Base-by-base conservation (phyloP, 1,140 invertebrate genomes). In the Ostrea denselamellosa region DNA sequence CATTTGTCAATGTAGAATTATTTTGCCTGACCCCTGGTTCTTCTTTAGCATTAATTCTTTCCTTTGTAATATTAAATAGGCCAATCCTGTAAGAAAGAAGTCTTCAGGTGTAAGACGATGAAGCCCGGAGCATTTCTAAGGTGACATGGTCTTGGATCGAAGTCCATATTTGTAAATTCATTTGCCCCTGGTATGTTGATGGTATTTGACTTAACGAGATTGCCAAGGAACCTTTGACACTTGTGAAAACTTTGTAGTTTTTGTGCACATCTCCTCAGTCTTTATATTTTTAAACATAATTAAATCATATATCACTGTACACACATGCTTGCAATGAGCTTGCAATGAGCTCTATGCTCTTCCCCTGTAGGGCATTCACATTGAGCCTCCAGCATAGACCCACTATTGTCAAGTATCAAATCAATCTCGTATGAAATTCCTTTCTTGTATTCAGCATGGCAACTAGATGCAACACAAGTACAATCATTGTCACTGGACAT, bases 371-470 rank as follows among this genome's bases (percentile, higher is more conserved):
- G n/a, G n/a, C n/a, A n/a, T n/a, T n/a, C n/a, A n/a, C n/a, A n/a
- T n/a, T n/a, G n/a, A n/a, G n/a, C n/a, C n/a, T n/a, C n/a, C n/a
- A n/a, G n/a, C n/a, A n/a, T n/a, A n/a, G n/a, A n/a, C n/a, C n/a
- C n/a, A n/a, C n/a, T n/a, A 91, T 65, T 85, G 19, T 88, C 22
- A 25, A 91, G 1, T 14, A 44, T 53, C n/a, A 62, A 0, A 89
- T 56, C n/a, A n/a, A n/a, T n/a, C n/a, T n/a, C n/a, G n/a, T n/a
- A n/a, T n/a, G n/a, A n/a, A n/a, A n/a, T n/a, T 25, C 54, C 53
- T 83, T 89, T 92, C 58, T 82, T 88, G 89, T 90, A 91, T 84
- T 92, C 88, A 4, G 90, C 90, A 68, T 65, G 2, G 85, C 89
- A 90, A 14, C 56, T 65, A 62, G 77, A 71, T 25, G 22, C 34